phyloP scores from a whole-genome alignment of 2,888 invertebrate genomes.

The Rhodophaea formosa region DNA sequence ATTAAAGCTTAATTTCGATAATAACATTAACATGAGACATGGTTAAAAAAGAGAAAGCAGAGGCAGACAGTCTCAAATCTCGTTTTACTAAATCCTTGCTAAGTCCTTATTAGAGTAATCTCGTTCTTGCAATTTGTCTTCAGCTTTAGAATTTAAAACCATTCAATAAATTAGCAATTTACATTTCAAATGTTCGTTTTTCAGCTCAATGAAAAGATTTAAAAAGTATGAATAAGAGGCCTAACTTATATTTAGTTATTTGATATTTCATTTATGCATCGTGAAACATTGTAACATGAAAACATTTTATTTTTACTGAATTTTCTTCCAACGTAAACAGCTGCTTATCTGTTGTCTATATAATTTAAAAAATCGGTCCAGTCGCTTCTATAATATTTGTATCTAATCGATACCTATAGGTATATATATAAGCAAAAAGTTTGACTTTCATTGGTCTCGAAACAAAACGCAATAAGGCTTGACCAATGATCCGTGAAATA shows the following conservation, averaged over 20 bases:
- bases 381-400: too few species aligned
- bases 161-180: neutral
- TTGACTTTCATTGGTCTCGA: conserved; percentile 41
- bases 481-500: conserved; percentile 65
- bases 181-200: neutral
- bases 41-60: too few species aligned
- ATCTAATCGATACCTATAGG: too few species aligned
- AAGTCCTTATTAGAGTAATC: conserved; percentile 55
- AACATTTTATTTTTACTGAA: too few species aligned
- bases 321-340: too few species aligned
- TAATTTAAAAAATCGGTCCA: too few species aligned
- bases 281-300: too few species aligned
- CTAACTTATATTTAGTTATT: neutral
- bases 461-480: conserved; percentile 59
- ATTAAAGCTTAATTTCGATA: too few species aligned
- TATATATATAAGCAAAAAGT: too few species aligned
- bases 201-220: neutral
- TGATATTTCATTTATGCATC: neutral
- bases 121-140: conserved; percentile 22
- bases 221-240: neutral
- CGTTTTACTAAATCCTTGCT: conserved; percentile 30
- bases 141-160: neutral
- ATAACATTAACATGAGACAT: too few species aligned
- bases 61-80: too few species aligned
- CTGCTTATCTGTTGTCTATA: too few species aligned